phyloP scores from a whole-genome alignment of 2,888 invertebrate genomes.

The Hemistola chrysoprasaria region DNA sequence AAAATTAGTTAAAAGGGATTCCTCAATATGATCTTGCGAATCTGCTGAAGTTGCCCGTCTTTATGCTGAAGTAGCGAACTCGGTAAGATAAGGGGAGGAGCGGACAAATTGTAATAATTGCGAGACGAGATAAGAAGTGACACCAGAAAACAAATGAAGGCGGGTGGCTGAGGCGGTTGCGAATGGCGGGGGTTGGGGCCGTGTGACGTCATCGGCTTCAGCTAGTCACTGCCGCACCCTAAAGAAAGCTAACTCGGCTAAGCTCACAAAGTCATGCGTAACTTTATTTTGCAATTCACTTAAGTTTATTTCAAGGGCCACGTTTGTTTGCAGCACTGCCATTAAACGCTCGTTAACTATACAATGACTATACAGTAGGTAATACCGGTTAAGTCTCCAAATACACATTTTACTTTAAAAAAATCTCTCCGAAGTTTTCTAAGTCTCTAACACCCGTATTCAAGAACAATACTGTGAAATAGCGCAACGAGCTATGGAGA shows the following conservation, averaged over 20 bases:
- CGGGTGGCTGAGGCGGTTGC: conserved; percentile 47
- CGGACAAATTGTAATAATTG: conserved; percentile 83
- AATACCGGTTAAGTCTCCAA: too few relatives aligned
- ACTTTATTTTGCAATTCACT: conserved; percentile 36
- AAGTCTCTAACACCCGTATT: too few relatives aligned
- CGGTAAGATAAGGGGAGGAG: conserved; percentile 79
- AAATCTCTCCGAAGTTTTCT: too few relatives aligned
- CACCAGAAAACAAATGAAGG: conserved; percentile 82
- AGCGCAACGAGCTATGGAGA: too few relatives aligned
- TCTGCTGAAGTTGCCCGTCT: conserved; percentile 75
- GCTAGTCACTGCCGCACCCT: conserved; percentile 43
- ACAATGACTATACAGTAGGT: too few relatives aligned
- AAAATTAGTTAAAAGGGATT: conserved; percentile 62
- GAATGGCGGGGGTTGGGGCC: conserved; percentile 37
- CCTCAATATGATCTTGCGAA: conserved; percentile 73
- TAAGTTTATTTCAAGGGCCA: conserved; percentile 20
- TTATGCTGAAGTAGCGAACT: conserved; percentile 77
- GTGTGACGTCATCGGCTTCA: conserved; percentile 62
- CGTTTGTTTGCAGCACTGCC: neutral
- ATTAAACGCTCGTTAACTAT: neutral
- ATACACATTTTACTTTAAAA: too few relatives aligned
- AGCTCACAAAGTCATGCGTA: conserved; percentile 41
- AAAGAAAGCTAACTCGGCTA: conserved; percentile 39
- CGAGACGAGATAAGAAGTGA: conserved; percentile 80
- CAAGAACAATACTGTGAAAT: too few relatives aligned